Conservation (phyloP, 1,140 invertebrate genomes). For the Drosophila murphyi region DNA sequence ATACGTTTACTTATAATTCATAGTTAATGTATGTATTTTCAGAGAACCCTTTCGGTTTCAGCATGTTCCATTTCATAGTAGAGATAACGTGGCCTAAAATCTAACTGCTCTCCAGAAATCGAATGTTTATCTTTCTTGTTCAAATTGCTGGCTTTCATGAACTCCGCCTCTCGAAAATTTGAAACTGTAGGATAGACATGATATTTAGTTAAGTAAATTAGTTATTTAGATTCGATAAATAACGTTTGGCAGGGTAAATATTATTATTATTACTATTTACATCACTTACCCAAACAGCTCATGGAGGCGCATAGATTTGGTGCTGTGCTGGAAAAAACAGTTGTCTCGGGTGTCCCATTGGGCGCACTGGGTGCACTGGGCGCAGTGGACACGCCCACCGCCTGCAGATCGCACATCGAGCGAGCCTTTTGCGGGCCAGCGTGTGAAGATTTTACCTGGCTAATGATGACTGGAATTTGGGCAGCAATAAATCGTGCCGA, state of each 20-base stretch:
- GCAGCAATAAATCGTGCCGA: constrained; percentile 84
- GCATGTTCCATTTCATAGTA: constrained; percentile 68
- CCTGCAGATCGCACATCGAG: constrained; percentile 11
- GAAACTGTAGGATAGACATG: constrained; percentile 40
- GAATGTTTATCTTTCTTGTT: constrained; percentile 70
- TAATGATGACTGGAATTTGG: constrained; percentile 85
- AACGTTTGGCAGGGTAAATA: too few relatives aligned
- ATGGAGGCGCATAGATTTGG: constrained; percentile 51
- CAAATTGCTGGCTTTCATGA: constrained; percentile 69
- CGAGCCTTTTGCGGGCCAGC: not conserved
- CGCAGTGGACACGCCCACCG: constrained; percentile 18
- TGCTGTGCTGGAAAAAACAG: constrained; percentile 2
- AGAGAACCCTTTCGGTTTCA: constrained; percentile 36
- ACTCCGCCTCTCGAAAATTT: constrained; percentile 69
- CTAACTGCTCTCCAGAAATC: constrained; percentile 60
- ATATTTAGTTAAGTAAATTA: not conserved
- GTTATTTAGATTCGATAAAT: not conserved
- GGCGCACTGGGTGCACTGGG: constrained; percentile 45
- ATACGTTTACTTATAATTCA: too few relatives aligned
- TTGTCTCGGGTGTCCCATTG: constrained; percentile 36
- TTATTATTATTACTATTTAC: too few relatives aligned
- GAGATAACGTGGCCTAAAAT: constrained; percentile 73
- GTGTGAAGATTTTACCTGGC: constrained; percentile 84
- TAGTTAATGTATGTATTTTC: not conserved
- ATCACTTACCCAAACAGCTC: constrained; percentile 56